Conservation (phyloP, 2,797 vertebrate genomes). For the Crocidura indochinensis region DNA sequence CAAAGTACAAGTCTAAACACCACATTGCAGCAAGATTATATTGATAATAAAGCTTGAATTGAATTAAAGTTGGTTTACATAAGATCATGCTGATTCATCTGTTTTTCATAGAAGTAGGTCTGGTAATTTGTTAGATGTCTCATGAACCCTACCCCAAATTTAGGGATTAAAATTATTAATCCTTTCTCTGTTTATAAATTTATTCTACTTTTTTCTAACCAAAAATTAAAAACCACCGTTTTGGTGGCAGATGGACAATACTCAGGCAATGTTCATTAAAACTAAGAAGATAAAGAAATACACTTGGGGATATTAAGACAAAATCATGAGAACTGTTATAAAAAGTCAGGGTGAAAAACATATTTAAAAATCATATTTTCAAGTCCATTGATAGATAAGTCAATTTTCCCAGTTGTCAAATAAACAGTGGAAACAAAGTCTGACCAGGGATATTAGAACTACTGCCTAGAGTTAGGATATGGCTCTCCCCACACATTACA, state of each 20-base stretch:
- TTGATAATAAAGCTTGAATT: background rate
- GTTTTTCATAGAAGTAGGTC: background rate
- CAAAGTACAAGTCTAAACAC: too few species aligned
- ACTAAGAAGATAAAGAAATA: too few species aligned
- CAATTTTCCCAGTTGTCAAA: background rate
- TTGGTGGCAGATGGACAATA: background rate
- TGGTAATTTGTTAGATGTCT: background rate
- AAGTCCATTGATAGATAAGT: background rate
- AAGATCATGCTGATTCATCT: background rate
- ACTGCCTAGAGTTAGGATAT: background rate
- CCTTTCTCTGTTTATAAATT: background rate
- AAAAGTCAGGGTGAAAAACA: background rate
- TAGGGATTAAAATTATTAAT: background rate
- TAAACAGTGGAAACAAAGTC: background rate
- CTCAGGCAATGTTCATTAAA: background rate
- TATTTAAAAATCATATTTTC: background rate
- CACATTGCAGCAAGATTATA: background rate
- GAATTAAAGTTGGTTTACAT: background rate
- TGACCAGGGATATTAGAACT: background rate
- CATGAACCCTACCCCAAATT: background rate
- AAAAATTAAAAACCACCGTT: constrained; percentile 36
- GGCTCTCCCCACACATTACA: background rate
- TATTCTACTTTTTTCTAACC: background rate
- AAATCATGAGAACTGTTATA: background rate
- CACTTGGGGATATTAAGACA: background rate